A percentile compares a stretch with the other conserved stretches of the same genome.
phyloP scores from a whole-genome alignment of 2,797 vertebrate species.

The Toxotes lorentzi region DNA sequence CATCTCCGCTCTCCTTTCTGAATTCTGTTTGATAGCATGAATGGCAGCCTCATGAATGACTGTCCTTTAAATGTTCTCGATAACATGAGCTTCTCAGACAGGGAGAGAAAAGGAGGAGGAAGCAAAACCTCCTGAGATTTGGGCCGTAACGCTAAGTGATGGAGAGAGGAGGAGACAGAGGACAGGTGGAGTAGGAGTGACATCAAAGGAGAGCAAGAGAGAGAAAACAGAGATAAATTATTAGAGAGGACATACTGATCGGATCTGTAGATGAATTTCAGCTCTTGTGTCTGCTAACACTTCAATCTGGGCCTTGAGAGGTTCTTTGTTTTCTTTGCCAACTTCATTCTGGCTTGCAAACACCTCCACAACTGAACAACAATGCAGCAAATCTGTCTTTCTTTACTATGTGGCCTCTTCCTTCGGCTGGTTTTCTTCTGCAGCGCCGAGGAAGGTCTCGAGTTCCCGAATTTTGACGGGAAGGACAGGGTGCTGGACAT shows the following conservation, averaged over 20 bases:
- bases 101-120: constrained; percentile 39
- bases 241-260: constrained; percentile 9
- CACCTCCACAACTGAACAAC: constrained; percentile 6
- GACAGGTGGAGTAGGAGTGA: constrained; percentile 56
- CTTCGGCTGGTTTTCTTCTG: constrained; percentile 82
- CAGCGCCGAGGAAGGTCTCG: constrained; percentile 91
- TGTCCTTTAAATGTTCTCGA: constrained; percentile 39
- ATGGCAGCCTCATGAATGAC: constrained; percentile 27
- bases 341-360: constrained; percentile 1
- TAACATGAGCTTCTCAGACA: constrained; percentile 21
- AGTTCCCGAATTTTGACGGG: constrained; percentile 94
- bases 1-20: constrained; percentile 31
- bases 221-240: constrained; percentile 15
- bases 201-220: constrained; percentile 19
- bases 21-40: constrained; percentile 45
- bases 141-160: constrained; percentile 36
- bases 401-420: constrained; percentile 78
- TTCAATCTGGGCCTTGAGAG: constrained; percentile 16
- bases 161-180: constrained; percentile 61
- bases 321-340: constrained; percentile 37
- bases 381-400: constrained; percentile 68
- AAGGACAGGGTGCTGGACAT: constrained; percentile 94
- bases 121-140: constrained; percentile 52
- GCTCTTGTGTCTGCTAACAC: neutral
- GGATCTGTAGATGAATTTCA: constrained; percentile 26